Conservation (phyloP, 2,797 vertebrate species). For the Cuculus canorus region DNA sequence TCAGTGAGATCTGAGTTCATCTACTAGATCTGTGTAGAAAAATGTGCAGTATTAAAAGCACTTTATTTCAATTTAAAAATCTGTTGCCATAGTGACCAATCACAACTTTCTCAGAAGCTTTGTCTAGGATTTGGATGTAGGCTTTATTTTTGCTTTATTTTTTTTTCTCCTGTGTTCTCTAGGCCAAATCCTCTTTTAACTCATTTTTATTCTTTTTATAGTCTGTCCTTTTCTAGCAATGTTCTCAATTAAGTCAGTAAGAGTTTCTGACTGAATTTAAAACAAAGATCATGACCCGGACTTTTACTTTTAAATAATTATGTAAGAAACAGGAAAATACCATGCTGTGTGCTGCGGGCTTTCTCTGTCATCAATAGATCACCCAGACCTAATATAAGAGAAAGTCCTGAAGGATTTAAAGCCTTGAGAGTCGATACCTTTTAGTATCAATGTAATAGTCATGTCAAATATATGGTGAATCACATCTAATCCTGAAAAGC, state of each 20-base stretch:
- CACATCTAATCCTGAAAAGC: neutral
- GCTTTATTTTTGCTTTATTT: neutral
- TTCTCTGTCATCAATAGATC: neutral
- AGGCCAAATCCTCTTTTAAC: constrained; percentile 13
- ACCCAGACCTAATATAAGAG: neutral
- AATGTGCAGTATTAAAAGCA: constrained; percentile 14
- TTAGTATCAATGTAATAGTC: neutral
- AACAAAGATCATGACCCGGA: neutral
- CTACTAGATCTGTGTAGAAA: neutral
- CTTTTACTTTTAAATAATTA: neutral
- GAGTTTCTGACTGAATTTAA: neutral
- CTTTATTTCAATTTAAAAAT: constrained; percentile 53
- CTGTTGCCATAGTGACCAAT: constrained; percentile 62
- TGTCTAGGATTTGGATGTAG: constrained; percentile 11
- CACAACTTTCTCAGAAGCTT: constrained; percentile 47
- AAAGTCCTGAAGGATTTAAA: neutral
- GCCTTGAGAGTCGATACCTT: neutral
- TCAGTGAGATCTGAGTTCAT: neutral
- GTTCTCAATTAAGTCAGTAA: neutral
- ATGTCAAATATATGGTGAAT: neutral
- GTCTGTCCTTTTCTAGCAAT: neutral
- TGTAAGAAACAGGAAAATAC: neutral
- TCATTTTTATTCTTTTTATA: constrained; percentile 27
- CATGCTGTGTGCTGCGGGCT: neutral
- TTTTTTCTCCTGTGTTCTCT: neutral